Base-by-base conservation (phyloP, 2,797 vertebrate species). In the Danio albolineatus region DNA sequence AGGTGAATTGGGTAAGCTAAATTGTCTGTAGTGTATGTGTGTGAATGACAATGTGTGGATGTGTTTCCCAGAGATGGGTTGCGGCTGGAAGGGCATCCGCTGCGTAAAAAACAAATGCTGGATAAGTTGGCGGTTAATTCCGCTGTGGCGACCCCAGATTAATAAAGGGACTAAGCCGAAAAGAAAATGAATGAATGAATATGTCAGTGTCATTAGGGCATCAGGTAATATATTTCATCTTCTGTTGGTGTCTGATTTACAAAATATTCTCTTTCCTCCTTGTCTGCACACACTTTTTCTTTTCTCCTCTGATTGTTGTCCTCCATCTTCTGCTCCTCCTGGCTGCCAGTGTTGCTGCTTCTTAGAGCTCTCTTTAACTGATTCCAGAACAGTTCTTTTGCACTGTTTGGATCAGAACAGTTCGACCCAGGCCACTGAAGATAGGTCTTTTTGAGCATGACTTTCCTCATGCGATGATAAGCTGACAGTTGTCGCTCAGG, bases 381-480 rank as follows among this genome's bases (percentile, higher is more conserved):
- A 72, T 87, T 93, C 95, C 96, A 96, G 80, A 97, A 96, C 53
- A 96, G 89, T 2, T 92, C 90, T 73, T 91, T 92, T 14, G 94
- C 94, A 44, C 92, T 90, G 7, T 13, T 19, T 0, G 90, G 93
- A 79, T 94, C 77, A 0, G 53, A 83, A 80, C 93, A 94, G 66
- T 93, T 84, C 13, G 85, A 61, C 38, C 85, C 87, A 8, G 95
- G 95, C 95, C 95, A 97, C 53, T 92, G 94, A 56, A 96, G 90
- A 83, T 95, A 96, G 0, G 95, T 97, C 86, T 95, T 95, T 86
- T 94, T 95, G 28, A 95, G 84, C 93, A 96, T 93, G 39, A 96
- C 91, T 84, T 95, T 97, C 84, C 95, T 93, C 94, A 97, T 96
- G 67, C 93, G 90, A 85, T 96, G 95, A 84, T 94, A 97, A 46